Conservation (phyloP, 1,140 invertebrate genomes). For the Chrysopa pallens region DNA sequence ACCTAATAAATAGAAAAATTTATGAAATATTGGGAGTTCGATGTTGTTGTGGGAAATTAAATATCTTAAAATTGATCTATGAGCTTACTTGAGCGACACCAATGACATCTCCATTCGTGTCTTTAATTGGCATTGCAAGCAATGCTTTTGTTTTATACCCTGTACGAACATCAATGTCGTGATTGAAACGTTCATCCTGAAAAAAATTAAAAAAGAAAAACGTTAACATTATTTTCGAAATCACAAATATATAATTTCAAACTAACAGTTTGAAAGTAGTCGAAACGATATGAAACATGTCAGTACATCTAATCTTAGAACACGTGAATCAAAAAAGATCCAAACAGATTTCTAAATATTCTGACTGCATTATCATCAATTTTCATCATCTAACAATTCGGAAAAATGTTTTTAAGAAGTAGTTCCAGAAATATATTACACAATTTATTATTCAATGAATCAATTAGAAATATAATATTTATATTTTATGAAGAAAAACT, state of each 20-base stretch:
- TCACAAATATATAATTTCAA: background rate
- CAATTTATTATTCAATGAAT: too few species aligned
- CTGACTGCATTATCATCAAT: conserved; percentile 1
- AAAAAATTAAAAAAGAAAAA: conserved; percentile 18
- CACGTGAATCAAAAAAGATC: too few species aligned
- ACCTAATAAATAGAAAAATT: conserved; percentile 37
- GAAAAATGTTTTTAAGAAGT: background rate
- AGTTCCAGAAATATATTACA: too few species aligned
- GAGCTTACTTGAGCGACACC: conserved; percentile 74
- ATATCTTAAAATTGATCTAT: too few species aligned
- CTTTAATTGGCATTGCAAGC: conserved; percentile 91
- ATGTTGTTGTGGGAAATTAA: too few species aligned
- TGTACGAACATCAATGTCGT: conserved; percentile 79
- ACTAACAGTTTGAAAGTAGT: background rate
- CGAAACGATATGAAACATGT: conserved; percentile 1
- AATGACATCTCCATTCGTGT: conserved; percentile 83
- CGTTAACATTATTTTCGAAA: conserved; percentile 1
- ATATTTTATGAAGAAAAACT: too few species aligned
- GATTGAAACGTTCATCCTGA: conserved; percentile 79
- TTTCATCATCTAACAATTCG: background rate
- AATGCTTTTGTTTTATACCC: conserved; percentile 85
- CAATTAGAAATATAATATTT: too few species aligned
- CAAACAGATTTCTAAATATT: too few species aligned
- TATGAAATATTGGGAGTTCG: too few species aligned
- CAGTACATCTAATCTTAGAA: too few species aligned